Base-by-base conservation (phyloP, 2,888 invertebrate genomes). In the Ypsolopha sequella region DNA sequence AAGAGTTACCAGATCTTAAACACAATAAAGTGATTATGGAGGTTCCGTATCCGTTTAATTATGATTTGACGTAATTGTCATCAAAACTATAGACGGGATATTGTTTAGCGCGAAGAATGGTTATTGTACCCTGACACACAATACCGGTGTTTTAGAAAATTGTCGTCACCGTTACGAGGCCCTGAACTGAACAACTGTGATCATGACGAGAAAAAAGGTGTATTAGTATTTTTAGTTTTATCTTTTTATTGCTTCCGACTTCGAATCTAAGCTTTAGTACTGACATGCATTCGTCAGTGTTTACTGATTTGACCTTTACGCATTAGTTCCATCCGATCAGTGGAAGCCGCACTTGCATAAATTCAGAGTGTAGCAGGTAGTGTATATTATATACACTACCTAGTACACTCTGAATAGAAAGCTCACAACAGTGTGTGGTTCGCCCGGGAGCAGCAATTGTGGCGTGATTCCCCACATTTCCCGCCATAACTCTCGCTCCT, bases 381-480 rank as follows among this genome's bases (percentile, higher is more conserved):
- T 24, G 24, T 24, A 24, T n/a, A n/a, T n/a, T n/a, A n/a, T n/a
- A n/a, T n/a, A n/a, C n/a, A n/a, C n/a, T n/a, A n/a, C n/a, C n/a
- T n/a, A n/a, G n/a, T n/a, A n/a, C n/a, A n/a, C n/a, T n/a, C n/a
- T n/a, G n/a, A n/a, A n/a, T 24, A 24, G 24, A 24, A 24, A 24
- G 24, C 24, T 48, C 6, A 24, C 9, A 43, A 24, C 64, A 65
- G 66, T 70, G 74, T 78, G 70, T 67, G 71, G 69, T 68, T 66
- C 69, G 71, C 73, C 76, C 75, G 73, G 72, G 74, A 80, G 77
- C 76, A 69, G 63, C 76, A 73, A 80, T 79, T 71, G 75, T 63
- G 65, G 59, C 64, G 67, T 72, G 70, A 76, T 75, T 70, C 70
- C 71, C 66, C 61, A 63, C 68, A 79, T 80, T 81, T 78, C 62